Conservation (phyloP, 2,797 vertebrate genomes). For the Toxotes lorentzi region DNA sequence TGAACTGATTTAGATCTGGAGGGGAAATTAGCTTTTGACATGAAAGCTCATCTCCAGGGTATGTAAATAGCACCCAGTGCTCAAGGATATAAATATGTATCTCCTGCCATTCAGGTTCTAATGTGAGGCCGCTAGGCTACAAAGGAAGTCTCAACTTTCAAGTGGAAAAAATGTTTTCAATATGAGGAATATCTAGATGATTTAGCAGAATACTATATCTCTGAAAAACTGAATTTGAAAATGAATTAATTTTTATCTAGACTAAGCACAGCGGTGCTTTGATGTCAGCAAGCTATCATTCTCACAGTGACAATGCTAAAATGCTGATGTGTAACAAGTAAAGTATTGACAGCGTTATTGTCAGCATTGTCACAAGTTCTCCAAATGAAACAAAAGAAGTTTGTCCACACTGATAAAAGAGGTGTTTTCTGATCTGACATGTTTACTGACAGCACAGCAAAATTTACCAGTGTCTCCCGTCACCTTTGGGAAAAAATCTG, state of each 20-base stretch:
- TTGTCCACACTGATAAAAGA: too few relatives aligned
- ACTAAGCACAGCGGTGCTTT: not conserved
- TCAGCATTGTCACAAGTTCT: too few relatives aligned
- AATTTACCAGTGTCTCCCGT: not conserved
- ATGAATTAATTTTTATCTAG: not conserved
- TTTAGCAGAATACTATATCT: constrained; percentile 2
- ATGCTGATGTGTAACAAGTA: not conserved
- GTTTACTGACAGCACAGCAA: not conserved
- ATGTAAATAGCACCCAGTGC: constrained; percentile 50
- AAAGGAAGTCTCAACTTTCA: constrained; percentile 22
- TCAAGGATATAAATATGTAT: constrained; percentile 54
- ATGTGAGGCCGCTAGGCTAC: constrained; percentile 11
- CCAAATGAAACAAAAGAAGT: too few relatives aligned
- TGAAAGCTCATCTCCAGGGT: constrained; percentile 58
- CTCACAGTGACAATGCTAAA: not conserved
- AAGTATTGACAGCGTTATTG: not conserved
- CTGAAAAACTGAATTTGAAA: constrained; percentile 5
- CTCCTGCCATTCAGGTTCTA: constrained; percentile 26
- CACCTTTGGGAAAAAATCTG: not conserved
- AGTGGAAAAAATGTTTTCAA: not conserved
- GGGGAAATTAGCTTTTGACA: constrained; percentile 63
- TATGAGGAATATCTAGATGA: not conserved
- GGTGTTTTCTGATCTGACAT: too few relatives aligned
- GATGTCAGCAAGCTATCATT: not conserved
- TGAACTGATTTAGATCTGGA: constrained; percentile 51